Evolutionary conservation across 1,140 invertebrate species (phyloP).

Genomic region (Physella acuta): DNA sequence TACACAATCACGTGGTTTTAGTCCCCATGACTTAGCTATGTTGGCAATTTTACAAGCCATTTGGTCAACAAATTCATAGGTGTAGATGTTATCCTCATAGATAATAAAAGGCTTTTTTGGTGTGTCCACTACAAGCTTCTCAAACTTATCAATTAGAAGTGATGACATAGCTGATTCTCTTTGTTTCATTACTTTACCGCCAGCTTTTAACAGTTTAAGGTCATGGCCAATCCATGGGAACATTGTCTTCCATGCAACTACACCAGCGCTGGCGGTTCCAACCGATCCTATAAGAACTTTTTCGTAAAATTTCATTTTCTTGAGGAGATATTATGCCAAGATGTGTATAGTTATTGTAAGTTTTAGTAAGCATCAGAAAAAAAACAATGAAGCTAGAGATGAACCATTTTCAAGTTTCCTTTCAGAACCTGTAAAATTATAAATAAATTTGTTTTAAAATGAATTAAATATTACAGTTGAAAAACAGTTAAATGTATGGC

Average conservation of each 20-base stretch:
- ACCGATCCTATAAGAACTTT: constrained; percentile 25
- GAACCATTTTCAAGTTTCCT: no score
- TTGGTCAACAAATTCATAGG: constrained; percentile 43
- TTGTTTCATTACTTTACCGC: neutral
- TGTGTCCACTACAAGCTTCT: constrained; percentile 34
- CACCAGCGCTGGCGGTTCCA: constrained; percentile 19
- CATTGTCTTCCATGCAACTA: constrained; percentile 30
- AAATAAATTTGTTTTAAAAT: no score
- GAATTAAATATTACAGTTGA: no score
- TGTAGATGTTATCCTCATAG: constrained; percentile 43
- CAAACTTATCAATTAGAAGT: constrained; percentile 44
- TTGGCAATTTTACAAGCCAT: constrained; percentile 47
- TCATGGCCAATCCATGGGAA: constrained; percentile 36
- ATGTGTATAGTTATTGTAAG: neutral
- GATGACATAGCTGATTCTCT: neutral
- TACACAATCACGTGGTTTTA: constrained; percentile 39
- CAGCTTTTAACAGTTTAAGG: constrained; percentile 23
- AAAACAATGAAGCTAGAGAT: no score
- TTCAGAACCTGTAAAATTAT: no score
- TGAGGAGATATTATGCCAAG: neutral
- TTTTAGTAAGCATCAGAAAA: neutral
- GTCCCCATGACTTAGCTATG: constrained; percentile 34
- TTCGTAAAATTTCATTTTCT: constrained; percentile 23
- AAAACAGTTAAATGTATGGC: no score
- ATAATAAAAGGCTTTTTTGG: constrained; percentile 41